Evolutionary conservation across 2,113 vertebrate species (phyloP).

Genomic region (Hydropotes inermis): DNA sequence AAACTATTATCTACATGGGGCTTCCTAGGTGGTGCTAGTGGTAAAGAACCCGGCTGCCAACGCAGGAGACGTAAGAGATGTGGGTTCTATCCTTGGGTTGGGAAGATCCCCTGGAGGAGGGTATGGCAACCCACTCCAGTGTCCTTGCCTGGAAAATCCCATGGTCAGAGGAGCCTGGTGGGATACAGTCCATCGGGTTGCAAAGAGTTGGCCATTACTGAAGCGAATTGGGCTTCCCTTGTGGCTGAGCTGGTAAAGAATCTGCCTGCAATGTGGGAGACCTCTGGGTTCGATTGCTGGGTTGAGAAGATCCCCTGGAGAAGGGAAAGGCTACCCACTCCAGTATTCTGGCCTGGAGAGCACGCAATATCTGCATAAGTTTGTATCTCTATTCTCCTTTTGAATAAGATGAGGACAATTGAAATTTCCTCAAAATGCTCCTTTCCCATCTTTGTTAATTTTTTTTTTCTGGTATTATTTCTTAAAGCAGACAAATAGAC

Average conservation of each 20-base stretch:
- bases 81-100: neutral
- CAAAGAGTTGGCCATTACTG: neutral
- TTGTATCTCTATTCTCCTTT: neutral
- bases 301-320: too few species aligned
- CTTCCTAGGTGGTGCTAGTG: neutral
- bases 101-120: neutral
- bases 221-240: neutral
- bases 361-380: neutral
- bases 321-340: too few species aligned
- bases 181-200: neutral
- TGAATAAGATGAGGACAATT: neutral
- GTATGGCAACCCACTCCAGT: neutral
- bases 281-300: too few species aligned
- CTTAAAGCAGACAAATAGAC: neutral
- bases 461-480: constrained; percentile 19
- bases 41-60: neutral
- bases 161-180: neutral
- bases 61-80: neutral
- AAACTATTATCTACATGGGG: neutral
- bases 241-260: too few species aligned
- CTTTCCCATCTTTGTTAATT: neutral
- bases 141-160: neutral
- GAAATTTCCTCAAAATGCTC: neutral
- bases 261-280: too few species aligned
- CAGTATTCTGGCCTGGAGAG: neutral